Conservation (phyloP, 2,888 invertebrate species). For the Coelopa pilipes region DNA sequence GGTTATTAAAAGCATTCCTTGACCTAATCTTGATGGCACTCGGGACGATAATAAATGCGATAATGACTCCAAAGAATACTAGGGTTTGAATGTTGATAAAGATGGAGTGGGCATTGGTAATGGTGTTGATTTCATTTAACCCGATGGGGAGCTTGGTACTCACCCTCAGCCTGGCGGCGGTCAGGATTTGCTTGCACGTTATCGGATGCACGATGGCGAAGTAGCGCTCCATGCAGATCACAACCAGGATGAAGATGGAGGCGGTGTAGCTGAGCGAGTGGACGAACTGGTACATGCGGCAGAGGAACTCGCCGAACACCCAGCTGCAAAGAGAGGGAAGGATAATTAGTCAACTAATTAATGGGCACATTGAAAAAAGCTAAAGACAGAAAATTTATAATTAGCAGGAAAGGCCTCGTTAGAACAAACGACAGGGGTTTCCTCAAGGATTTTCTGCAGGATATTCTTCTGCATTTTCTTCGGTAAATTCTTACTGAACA, state of each 20-base stretch:
- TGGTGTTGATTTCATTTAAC: no score
- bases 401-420: background rate
- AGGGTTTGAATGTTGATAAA: no score
- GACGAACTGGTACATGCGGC: slow-evolving; percentile 91
- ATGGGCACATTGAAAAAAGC: slow-evolving; percentile 12
- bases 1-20: no score
- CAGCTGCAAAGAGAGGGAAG: slow-evolving; percentile 71
- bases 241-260: slow-evolving; percentile 88
- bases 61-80: no score
- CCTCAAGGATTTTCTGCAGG: background rate
- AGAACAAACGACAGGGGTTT: background rate
- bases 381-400: background rate
- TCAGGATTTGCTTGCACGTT: slow-evolving; percentile 84
- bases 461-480: no score
- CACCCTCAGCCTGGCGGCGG: slow-evolving; percentile 79
- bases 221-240: slow-evolving; percentile 87
- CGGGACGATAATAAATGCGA: no score
- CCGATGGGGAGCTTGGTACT: slow-evolving; percentile 67
- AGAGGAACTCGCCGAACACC: slow-evolving; percentile 85
- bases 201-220: slow-evolving; percentile 88
- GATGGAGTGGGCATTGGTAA: no score
- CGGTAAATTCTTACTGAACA: no score
- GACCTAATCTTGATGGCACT: no score
- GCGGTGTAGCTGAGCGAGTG: slow-evolving; percentile 90
- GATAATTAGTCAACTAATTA: slow-evolving; percentile 16